Evolutionary conservation across 1,140 invertebrate genomes (phyloP), one percentile per base, ranked within the genome.

Genomic region (Sminthurinus signatus): DNA sequence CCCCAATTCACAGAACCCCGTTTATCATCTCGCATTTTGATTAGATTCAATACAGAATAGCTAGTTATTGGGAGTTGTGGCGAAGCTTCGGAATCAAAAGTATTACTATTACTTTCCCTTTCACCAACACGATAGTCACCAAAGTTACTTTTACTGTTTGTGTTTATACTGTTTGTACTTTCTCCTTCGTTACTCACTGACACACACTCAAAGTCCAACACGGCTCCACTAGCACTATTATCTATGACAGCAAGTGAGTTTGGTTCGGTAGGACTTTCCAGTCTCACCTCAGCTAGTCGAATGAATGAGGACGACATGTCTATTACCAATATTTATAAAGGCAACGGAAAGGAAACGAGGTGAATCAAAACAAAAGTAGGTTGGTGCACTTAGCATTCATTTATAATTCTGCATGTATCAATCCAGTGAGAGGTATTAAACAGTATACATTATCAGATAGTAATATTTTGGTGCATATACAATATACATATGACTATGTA

Each of bases 1-100:
- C 21, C 51, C 62, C 59, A 63, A n/a, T 64, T 32, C 25, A 60
- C 23, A 17, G 57, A 12, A 3, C 54, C 54, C 3, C 54, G 12
- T 19, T 56, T 56, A 21, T 56, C 54, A 39, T 56, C 54, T 31
- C 54, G 31, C 54, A 56, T 56, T 14, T 36, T 56, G 36, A 19
- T 39, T 17, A 32, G 5, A 28, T 46, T 46, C 21, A 39, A 17
- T 10, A 39, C 8, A 39, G 36, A 39, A 39, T 17, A 10, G 46
- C 46, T 19, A 15, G 46, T 48, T 8, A 48, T 23, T 48, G 46
- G 46, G 5, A 48, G 46, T 23, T 48, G 10, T 19, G 46, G 8
- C 5, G 46, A 5, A 48, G 46, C 19, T 14, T 23, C n/a, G n/a
- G n/a, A n/a, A n/a, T n/a, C n/a, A n/a, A n/a, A n/a, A n/a, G n/a